These are phyloP conservation scores for Pelecanoides urinatrix DNA, from an alignment of 2,113 vertebrate genomes.

Conservation along the genomic window DNA sequence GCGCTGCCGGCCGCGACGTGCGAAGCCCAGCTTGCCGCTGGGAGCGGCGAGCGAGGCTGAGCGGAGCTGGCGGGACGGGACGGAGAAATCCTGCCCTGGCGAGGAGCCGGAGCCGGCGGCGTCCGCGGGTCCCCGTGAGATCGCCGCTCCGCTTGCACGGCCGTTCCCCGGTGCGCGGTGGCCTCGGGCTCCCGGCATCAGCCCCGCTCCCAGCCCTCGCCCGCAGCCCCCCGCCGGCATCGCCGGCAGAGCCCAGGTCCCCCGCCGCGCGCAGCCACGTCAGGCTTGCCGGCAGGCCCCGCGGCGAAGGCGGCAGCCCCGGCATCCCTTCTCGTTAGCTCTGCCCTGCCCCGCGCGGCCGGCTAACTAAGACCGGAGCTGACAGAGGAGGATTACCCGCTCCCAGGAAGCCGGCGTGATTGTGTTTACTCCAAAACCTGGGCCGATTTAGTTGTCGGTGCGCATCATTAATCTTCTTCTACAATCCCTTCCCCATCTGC, in stretches of 20 bases:
- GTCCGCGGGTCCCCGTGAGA: too few species aligned
- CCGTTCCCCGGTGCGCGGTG: too few species aligned
- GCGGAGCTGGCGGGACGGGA: too few species aligned
- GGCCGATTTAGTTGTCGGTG: conserved; percentile 73
- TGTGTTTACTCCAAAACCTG: conserved; percentile 74
- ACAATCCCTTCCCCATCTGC: conserved; percentile 77
- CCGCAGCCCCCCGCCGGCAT: too few species aligned
- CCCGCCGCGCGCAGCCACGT: fast-evolving
- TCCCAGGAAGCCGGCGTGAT: conserved; percentile 57
- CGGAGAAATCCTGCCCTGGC: too few species aligned
- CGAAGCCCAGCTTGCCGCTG: too few species aligned
- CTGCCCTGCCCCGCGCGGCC: not conserved
- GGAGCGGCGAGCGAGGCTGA: too few species aligned
- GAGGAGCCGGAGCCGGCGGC: too few species aligned
- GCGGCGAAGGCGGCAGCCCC: not conserved
- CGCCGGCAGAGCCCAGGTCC: fast-evolving
- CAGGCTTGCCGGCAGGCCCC: fast-evolving
- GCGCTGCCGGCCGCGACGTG: too few species aligned
- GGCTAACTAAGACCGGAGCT: conserved; percentile 56
- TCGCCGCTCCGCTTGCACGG: too few species aligned
- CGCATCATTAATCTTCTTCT: conserved; percentile 79
- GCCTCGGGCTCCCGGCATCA: too few species aligned
- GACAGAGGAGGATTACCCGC: conserved; percentile 66
- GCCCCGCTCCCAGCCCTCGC: too few species aligned
- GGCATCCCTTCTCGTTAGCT: not conserved